phyloP scores from a whole-genome alignment of 1,140 invertebrate genomes.

The Lepeophtheirus salmonis region DNA sequence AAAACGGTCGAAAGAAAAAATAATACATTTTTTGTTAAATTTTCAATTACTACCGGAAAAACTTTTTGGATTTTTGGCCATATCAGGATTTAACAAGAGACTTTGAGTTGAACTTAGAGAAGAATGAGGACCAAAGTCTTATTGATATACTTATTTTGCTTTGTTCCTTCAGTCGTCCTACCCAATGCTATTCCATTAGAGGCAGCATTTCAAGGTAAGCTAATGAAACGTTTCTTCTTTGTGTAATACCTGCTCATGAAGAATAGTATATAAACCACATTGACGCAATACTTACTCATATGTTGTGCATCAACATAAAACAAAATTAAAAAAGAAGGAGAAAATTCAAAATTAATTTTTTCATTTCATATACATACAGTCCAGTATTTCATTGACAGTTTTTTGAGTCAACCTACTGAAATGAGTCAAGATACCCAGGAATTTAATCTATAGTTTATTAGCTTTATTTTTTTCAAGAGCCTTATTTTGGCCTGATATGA shows the following conservation, averaged over 20 bases:
- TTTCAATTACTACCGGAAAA: neutral
- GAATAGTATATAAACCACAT: neutral
- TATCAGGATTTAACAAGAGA: neutral
- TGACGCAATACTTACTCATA: neutral
- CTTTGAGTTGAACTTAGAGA: too few species aligned
- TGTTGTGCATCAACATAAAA: neutral
- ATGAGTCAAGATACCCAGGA: too few species aligned
- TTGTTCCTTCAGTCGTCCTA: neutral
- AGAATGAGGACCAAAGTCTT: neutral
- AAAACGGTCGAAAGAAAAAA: neutral
- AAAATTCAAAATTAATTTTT: too few species aligned
- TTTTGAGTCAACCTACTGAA: too few species aligned
- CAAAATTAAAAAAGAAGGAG: neutral
- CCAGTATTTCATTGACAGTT: too few species aligned
- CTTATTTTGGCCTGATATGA: too few species aligned
- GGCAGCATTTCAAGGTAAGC: constrained; percentile 17
- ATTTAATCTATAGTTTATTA: too few species aligned
- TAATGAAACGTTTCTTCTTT: constrained; percentile 11
- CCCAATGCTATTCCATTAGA: constrained; percentile 16
- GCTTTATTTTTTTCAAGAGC: too few species aligned
- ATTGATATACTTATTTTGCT: neutral
- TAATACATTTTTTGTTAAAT: neutral
- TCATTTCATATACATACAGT: too few species aligned
- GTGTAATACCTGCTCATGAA: neutral
- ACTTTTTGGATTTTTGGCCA: neutral